phyloP scores from a whole-genome alignment of 2,797 vertebrate genomes.

The Sebastes paucispinis region DNA sequence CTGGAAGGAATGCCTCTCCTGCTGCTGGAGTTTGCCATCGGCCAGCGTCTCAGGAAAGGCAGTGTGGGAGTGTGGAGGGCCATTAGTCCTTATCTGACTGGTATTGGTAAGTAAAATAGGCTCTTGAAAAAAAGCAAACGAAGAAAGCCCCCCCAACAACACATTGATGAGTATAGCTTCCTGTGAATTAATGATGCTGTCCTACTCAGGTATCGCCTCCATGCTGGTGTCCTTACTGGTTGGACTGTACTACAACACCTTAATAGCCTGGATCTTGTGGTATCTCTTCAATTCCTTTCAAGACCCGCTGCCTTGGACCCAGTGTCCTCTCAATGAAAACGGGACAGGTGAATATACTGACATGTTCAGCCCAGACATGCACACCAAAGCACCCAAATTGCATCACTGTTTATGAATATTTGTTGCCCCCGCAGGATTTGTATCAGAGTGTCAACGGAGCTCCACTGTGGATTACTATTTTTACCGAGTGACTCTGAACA shows the following conservation, averaged over 20 bases:
- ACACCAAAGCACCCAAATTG: background rate
- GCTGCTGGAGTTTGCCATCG: constrained; percentile 93
- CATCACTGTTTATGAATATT: background rate
- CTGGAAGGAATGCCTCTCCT: constrained; percentile 93
- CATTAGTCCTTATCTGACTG: constrained; percentile 90
- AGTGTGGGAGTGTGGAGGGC: constrained; percentile 86
- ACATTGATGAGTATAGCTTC: background rate
- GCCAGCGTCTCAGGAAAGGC: constrained; percentile 92
- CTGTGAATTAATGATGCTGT: background rate
- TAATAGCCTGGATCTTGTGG: constrained; percentile 94
- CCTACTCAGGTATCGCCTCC: constrained; percentile 85
- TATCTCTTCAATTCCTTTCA: constrained; percentile 98
- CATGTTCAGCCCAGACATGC: background rate
- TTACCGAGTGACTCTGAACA: constrained; percentile 91
- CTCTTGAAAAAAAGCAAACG: background rate
- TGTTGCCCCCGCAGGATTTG: constrained; percentile 71
- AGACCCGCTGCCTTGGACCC: constrained; percentile 90
- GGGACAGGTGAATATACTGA: constrained; percentile 74
- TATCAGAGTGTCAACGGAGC: constrained; percentile 87
- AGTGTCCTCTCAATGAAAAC: constrained; percentile 84
- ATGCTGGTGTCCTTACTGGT: constrained; percentile 90
- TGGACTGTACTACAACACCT: constrained; percentile 91
- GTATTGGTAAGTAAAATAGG: constrained; percentile 83
- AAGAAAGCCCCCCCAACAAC: background rate
- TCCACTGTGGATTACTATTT: constrained; percentile 92